phyloP scores from a whole-genome alignment of 2,113 vertebrate genomes.

The Carollia perspicillata region DNA sequence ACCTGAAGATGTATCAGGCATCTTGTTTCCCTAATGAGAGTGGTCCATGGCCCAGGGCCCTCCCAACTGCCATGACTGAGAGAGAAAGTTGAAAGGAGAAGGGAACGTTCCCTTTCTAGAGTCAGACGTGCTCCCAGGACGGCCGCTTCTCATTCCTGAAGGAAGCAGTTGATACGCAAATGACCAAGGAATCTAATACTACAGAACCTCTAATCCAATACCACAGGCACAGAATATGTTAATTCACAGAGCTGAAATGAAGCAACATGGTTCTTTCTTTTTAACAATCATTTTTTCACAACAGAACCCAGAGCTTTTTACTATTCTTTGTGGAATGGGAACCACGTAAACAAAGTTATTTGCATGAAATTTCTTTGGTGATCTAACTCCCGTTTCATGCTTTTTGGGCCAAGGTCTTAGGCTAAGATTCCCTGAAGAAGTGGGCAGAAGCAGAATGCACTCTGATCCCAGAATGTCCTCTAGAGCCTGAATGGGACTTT shows the following conservation, averaged over 20 bases:
- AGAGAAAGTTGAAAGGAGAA: neutral
- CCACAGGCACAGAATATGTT: neutral
- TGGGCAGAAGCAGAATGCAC: neutral
- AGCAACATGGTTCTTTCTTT: slow-evolving; percentile 56
- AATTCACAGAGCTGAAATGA: slow-evolving; percentile 49
- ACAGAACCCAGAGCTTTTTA: neutral
- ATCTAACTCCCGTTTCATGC: neutral
- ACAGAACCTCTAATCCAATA: neutral
- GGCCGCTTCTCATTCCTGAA: neutral
- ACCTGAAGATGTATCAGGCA: neutral
- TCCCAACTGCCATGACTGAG: neutral
- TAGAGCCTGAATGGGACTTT: slow-evolving; percentile 49
- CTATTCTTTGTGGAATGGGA: neutral
- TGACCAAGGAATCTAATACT: neutral
- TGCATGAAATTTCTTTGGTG: neutral
- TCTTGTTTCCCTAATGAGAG: neutral
- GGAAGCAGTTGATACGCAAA: neutral
- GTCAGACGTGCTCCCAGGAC: neutral
- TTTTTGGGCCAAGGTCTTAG: slow-evolving; percentile 26
- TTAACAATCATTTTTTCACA: neutral
- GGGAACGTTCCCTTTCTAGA: neutral
- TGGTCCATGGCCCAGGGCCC: neutral
- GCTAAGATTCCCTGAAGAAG: neutral
- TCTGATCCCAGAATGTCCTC: neutral
- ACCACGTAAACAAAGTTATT: neutral